Evolutionary conservation across 1,140 invertebrate genomes (phyloP).

Genomic region (Ericerus pela): DNA sequence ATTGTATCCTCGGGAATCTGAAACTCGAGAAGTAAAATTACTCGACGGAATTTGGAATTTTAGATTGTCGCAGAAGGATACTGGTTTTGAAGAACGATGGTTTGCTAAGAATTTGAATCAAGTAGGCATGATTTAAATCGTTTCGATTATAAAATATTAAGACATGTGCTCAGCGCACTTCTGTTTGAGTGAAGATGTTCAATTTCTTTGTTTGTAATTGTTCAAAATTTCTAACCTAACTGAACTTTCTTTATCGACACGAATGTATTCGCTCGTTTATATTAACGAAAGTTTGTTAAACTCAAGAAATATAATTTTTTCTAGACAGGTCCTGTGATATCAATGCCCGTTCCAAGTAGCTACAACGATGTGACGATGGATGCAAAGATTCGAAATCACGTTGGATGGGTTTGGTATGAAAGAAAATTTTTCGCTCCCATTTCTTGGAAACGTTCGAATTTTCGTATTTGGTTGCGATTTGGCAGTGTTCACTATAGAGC

Average conservation of each 20-base stretch:
- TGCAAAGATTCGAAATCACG: constrained; percentile 62
- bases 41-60: constrained; percentile 87
- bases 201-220: too few relatives aligned
- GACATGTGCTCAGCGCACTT: too few relatives aligned
- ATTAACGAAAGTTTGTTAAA: too few relatives aligned
- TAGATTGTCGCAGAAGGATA: constrained; percentile 45
- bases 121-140: too few relatives aligned
- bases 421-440: constrained; percentile 58
- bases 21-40: constrained; percentile 50
- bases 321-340: too few relatives aligned
- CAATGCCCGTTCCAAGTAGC: constrained; percentile 51
- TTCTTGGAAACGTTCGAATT: constrained; percentile 44
- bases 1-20: constrained; percentile 66
- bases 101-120: too few relatives aligned
- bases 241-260: too few relatives aligned
- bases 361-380: constrained; percentile 90
- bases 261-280: too few relatives aligned
- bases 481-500: constrained; percentile 77
- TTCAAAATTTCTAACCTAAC: too few relatives aligned
- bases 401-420: constrained; percentile 90
- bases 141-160: too few relatives aligned
- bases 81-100: constrained; percentile 63
- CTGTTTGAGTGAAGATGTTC: too few relatives aligned
- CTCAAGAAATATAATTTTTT: too few relatives aligned
- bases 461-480: constrained; percentile 66